Conservation (phyloP, 2,797 vertebrate species). For the Chrysocyon brachyurus region DNA sequence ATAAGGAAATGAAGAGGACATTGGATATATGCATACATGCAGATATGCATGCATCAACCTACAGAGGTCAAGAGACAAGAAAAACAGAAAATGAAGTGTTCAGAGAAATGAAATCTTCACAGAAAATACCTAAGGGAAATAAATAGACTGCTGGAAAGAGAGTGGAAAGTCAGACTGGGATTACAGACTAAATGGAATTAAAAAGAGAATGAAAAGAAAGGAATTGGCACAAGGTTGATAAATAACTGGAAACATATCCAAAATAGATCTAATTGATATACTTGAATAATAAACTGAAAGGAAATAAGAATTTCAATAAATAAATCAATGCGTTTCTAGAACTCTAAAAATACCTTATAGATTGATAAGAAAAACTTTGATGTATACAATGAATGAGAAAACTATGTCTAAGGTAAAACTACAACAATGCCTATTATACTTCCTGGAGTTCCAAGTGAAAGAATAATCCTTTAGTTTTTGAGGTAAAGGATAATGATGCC, state of each 20-base stretch:
- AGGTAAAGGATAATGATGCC: neutral
- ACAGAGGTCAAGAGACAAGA: neutral
- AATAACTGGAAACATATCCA: neutral
- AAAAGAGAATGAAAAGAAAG: neutral
- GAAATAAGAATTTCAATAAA: neutral
- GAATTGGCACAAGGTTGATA: neutral
- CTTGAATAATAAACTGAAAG: neutral
- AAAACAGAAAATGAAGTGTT: neutral
- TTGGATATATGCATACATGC: neutral
- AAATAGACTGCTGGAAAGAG: neutral
- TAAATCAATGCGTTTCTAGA: neutral
- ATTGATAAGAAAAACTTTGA: neutral
- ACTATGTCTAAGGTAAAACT: neutral
- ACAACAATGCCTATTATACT: neutral
- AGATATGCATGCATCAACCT: neutral
- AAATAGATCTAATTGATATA: neutral
- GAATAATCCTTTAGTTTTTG: neutral
- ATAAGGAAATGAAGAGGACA: neutral
- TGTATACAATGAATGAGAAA: neutral
- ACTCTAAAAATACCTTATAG: neutral
- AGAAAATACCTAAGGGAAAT: neutral
- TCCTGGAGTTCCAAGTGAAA: neutral
- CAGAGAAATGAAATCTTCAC: neutral
- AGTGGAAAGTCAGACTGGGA: neutral
- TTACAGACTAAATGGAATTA: neutral